Percentiles rank a stretch among this genome's conserved stretches.
phyloP scores from a whole-genome alignment of 2,888 invertebrate genomes.

The Eristalinus sepulchralis region DNA sequence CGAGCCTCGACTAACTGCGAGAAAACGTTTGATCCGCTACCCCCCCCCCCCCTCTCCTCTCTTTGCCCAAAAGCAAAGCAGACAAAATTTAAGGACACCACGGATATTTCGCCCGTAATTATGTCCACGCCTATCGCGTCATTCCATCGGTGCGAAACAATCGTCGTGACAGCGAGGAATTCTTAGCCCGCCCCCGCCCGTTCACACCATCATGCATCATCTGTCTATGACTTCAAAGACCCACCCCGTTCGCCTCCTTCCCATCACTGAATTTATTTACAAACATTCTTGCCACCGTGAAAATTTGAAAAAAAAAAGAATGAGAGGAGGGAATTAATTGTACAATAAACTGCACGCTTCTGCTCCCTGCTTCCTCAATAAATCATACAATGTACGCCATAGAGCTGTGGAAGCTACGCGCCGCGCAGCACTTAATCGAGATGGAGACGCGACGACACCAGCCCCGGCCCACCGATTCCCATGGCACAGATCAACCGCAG shows the following conservation, averaged over 20 bases:
- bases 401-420: background rate
- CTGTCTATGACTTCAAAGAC: background rate
- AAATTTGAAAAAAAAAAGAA: slow-evolving; percentile 5
- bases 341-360: slow-evolving; percentile 47
- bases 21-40: background rate
- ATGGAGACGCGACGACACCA: background rate
- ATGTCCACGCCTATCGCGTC: background rate
- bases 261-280: background rate
- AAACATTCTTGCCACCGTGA: background rate
- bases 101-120: background rate
- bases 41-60: background rate
- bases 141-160: background rate
- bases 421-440: slow-evolving; percentile 19
- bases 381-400: slow-evolving; percentile 35
- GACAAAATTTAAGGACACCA: background rate
- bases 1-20: too few species aligned
- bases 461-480: slow-evolving; percentile 29
- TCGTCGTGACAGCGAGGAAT: background rate
- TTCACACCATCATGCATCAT: background rate
- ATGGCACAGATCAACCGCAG: slow-evolving; percentile 58
- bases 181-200: background rate
- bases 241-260: background rate
- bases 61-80: background rate
- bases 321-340: slow-evolving; percentile 20
- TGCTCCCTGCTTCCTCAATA: slow-evolving; percentile 25